Evolutionary conservation across 2,113 vertebrate genomes (phyloP), one percentile per base, ranked within the genome.

Genomic region (Dromiciops gliroides): DNA sequence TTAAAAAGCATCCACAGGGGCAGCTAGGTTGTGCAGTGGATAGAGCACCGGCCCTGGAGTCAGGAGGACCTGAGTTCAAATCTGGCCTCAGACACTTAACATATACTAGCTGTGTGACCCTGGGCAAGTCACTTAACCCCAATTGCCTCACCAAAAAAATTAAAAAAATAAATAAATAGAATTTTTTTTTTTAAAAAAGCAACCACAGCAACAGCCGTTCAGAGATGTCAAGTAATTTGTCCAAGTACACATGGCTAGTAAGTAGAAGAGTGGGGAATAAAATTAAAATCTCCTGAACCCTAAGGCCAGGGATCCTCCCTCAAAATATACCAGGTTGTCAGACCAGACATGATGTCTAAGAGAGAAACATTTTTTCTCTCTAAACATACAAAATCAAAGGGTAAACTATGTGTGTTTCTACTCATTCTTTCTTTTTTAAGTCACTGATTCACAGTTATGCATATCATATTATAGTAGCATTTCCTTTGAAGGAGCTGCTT

Each of bases 401-500:
- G 51, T 94, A 52, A 95, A 0, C 8, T 53, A 14, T 93, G 56
- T 93, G 5, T 8, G 91, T 95, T 89, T 91, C 90, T 11, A 31
- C 94, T 90, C 4, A 8, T 94, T 94, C 51, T 67, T 26, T 91
- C 1, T 90, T 24, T 60, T 67, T 3, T 48, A 0, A 19, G 51
- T 95, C 92, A 90, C n/a, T 91, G 91, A 94, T 90, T 89, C 49
- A 89, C 28, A 94, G 60, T 91, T 48, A 19, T 31, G 95, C 96
- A 67, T 47, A 48, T 49, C 95, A 92, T 96, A 95, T 75, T 93
- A 50, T 51, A 95, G 83, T 91, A 93, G 48, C 26, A 50, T 95
- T 92, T 48, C 48, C 89, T 97, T 48, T 0, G 47, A 95, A 94
- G 75, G 95, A 95, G 75, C 23, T 50, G 44, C 24, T 94, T 96